Evolutionary conservation across 2,888 invertebrate genomes (phyloP).

Genomic region (Athalia rosae): DNA sequence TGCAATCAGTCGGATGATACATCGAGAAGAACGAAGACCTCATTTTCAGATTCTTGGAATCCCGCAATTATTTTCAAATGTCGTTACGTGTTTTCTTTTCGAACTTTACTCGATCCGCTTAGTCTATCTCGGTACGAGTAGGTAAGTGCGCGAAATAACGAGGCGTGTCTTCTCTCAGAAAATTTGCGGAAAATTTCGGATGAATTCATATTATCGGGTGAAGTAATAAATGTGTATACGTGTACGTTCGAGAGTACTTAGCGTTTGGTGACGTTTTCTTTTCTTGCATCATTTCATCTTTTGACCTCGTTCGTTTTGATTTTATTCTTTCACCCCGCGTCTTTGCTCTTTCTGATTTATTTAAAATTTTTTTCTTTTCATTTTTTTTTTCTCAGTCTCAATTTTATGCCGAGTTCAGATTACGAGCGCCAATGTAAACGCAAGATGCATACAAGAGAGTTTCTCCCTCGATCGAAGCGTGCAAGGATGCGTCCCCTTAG

Average conservation of each 20-base stretch:
- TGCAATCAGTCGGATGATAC: too few species aligned
- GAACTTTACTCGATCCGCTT: too few species aligned
- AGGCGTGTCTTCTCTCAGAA: constrained; percentile 3
- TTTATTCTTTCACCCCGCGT: too few species aligned
- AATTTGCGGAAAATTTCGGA: constrained; percentile 17
- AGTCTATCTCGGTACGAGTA: too few species aligned
- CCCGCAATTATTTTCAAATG: too few species aligned
- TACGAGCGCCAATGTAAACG: background rate
- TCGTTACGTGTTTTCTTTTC: too few species aligned
- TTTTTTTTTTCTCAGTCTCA: background rate
- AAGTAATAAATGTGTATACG: background rate
- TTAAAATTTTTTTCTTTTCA: background rate
- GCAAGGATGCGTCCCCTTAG: too few species aligned
- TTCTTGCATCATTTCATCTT: background rate
- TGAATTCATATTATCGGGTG: constrained; percentile 23
- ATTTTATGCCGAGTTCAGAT: too few species aligned
- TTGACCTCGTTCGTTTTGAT: constrained; percentile 10
- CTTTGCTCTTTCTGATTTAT: background rate
- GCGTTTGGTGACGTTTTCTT: constrained; percentile 10
- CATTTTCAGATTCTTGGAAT: too few species aligned
- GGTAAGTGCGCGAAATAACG: background rate
- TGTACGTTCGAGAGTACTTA: constrained; percentile 29
- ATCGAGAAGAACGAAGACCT: too few species aligned
- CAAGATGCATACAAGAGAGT: constrained; percentile 3
- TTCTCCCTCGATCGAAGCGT: too few species aligned